Evolutionary conservation across 2,888 invertebrate genomes (phyloP), one percentile per base, ranked within the genome.

Genomic region (Xanthorhoe spadicearia): DNA sequence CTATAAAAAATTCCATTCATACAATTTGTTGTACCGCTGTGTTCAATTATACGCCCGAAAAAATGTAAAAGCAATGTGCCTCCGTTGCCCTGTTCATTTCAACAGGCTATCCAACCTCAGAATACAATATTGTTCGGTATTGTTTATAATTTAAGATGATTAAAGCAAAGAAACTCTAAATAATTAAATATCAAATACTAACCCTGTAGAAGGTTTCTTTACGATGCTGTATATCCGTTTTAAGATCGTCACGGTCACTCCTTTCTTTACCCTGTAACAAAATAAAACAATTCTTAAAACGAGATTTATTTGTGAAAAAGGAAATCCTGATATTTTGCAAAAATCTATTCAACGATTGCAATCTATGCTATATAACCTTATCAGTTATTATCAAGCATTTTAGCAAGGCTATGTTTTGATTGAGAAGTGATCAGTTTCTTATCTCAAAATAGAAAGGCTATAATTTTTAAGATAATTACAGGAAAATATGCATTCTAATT

Each of bases 171-270:
- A 38, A 38, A 38, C 2, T 35, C 1, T 23, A 23, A 23, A 1
- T 23, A 4, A 3, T 23, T 1, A 23, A 1, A 23, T 23, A 23
- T 23, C 9, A 28, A 32, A 13, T 56, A 56, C 91, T 80, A 48
- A 92, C 93, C 82, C 93, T 87, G 66, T 92, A 93, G 78, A 87
- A 92, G 49, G 89, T 92, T 88, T 93, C 92, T 81, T 92, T 92
- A 73, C 93, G 86, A 77, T 92, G 93, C 74, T 92, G 92, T 85
- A 92, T 92, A 59, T 92, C 92, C 69, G 93, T 93, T 83, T 90
- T 92, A 73, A 93, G 79, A 85, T 88, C 87, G 80, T 91, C 92
- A 66, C 92, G 84, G 74, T 92, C 89, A 65, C 81, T 90, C 71
- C 87, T 92, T 70, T 90, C 92, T 85, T 89, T 92, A 76, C 85